Evolutionary conservation across 2,888 invertebrate species (phyloP).

Genomic region (Ichneumoninae sp.): DNA sequence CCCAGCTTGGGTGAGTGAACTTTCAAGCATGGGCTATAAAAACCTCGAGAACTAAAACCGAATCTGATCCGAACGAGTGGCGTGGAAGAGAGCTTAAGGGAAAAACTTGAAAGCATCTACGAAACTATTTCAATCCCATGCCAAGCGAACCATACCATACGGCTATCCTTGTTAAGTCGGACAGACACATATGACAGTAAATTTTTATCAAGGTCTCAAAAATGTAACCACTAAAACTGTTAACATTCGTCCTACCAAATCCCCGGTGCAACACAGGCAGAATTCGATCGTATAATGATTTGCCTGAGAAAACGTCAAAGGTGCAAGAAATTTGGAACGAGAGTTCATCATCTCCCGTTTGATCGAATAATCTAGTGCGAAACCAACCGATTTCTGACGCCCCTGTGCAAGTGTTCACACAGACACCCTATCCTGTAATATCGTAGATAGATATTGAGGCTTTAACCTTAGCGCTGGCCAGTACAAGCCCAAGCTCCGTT

Average conservation of each 20-base stretch:
- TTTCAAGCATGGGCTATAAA: conserved; percentile 37
- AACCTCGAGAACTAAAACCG: conserved; percentile 35
- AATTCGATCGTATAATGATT: not conserved
- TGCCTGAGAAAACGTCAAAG: not conserved
- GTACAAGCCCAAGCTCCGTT: not conserved
- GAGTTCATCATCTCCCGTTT: too few relatives aligned
- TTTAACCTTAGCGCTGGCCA: too few relatives aligned
- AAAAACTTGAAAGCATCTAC: conserved; percentile 15
- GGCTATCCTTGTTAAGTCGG: not conserved
- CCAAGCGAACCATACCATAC: not conserved
- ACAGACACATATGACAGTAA: not conserved
- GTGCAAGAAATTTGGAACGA: too few relatives aligned
- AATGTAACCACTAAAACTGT: not conserved
- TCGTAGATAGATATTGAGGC: too few relatives aligned
- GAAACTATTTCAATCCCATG: conserved; percentile 15
- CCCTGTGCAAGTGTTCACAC: too few relatives aligned
- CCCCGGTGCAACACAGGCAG: not conserved
- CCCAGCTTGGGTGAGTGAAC: conserved; percentile 28
- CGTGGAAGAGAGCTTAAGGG: not conserved
- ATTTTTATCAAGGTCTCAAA: not conserved
- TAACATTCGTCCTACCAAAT: not conserved
- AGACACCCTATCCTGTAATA: too few relatives aligned
- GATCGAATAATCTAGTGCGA: too few relatives aligned
- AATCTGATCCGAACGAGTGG: conserved; percentile 37
- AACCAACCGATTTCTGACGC: too few relatives aligned